Evolutionary conservation across 2,797 vertebrate species (phyloP).

Genomic region (Sebastes oblongus): DNA sequence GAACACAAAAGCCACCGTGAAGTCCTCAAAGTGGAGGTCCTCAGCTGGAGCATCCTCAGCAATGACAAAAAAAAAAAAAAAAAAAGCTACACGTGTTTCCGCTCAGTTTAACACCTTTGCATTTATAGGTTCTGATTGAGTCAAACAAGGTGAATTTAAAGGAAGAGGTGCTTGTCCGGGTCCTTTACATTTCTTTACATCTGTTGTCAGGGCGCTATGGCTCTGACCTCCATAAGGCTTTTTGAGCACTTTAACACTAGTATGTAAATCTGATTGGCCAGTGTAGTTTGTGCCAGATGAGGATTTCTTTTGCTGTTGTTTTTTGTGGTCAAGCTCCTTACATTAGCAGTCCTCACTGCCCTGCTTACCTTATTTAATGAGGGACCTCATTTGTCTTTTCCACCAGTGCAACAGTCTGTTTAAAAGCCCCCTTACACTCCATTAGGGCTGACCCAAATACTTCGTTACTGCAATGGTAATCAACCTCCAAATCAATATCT

Average conservation of each 20-base stretch:
- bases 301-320: not conserved
- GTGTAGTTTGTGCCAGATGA: not conserved
- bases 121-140: not conserved
- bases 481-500: no score
- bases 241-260: not conserved
- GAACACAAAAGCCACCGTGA: slow-evolving; percentile 48
- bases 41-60: slow-evolving; percentile 18
- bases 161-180: not conserved
- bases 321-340: not conserved
- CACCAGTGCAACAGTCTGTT: not conserved
- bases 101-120: not conserved
- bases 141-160: not conserved
- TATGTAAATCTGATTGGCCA: not conserved
- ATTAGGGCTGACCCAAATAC: no score
- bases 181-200: not conserved
- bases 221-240: not conserved
- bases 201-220: not conserved
- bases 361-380: not conserved
- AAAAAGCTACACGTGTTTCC: not conserved
- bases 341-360: not conserved
- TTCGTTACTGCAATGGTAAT: no score
- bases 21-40: slow-evolving; percentile 45
- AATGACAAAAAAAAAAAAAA: not conserved
- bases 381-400: no score
- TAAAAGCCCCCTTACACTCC: not conserved